phyloP scores from a whole-genome alignment of 2,888 invertebrate genomes.

The Luperina nickerlii region DNA sequence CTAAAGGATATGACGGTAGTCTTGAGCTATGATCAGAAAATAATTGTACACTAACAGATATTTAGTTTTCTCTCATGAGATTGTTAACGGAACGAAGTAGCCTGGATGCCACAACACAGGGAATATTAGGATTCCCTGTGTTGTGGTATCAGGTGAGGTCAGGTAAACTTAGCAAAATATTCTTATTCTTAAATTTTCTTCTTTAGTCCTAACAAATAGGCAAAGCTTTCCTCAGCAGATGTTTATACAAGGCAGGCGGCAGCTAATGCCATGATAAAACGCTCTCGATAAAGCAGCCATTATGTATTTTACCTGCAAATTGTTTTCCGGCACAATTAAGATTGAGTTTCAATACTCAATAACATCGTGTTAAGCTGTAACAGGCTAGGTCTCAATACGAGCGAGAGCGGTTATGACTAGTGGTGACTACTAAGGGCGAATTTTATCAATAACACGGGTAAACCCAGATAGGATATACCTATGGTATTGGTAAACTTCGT shows the following conservation, averaged over 20 bases:
- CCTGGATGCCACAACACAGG: not conserved
- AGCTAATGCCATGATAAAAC: conserved; percentile 80
- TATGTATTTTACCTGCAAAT: conserved; percentile 80
- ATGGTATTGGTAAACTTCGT: too few species aligned
- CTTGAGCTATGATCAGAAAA: not conserved
- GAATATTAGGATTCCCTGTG: too few species aligned
- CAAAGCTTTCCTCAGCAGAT: conserved; percentile 72
- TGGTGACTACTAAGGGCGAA: not conserved
- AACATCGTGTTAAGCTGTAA: conserved; percentile 65
- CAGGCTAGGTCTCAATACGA: conserved; percentile 60
- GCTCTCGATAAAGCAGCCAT: conserved; percentile 77
- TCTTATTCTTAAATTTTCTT: not conserved
- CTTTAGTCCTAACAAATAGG: conserved; percentile 10
- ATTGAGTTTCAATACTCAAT: conserved; percentile 87
- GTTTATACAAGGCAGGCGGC: conserved; percentile 77
- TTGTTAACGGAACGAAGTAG: not conserved
- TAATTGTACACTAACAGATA: not conserved
- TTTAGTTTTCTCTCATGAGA: not conserved
- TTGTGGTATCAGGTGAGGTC: too few species aligned
- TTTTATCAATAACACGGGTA: not conserved
- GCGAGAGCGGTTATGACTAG: conserved; percentile 38
- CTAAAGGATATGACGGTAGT: not conserved
- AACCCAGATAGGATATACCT: not conserved
- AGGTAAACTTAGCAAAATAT: not conserved
- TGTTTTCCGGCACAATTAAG: conserved; percentile 87